Percentiles rank a stretch among this genome's conserved stretches.
phyloP scores from a whole-genome alignment of 1,140 invertebrate species.

The Drosophila leontia region DNA sequence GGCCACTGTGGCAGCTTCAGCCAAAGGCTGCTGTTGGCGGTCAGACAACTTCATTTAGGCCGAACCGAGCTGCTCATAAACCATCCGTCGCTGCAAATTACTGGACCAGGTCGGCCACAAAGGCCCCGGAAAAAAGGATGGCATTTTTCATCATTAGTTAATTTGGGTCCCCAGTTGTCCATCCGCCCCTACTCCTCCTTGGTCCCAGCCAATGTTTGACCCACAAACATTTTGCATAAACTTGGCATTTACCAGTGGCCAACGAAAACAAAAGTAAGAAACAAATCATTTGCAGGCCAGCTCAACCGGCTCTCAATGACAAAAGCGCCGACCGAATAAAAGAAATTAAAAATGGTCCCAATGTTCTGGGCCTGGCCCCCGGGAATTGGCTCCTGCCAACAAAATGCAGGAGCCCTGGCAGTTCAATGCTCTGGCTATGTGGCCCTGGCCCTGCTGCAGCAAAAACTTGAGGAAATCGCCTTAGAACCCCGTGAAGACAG shows the following conservation, averaged over 20 bases:
- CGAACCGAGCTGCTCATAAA: slow-evolving; percentile 32
- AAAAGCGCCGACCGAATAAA: slow-evolving; percentile 65
- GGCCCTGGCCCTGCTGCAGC: slow-evolving; percentile 35
- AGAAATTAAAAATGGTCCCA: slow-evolving; percentile 69
- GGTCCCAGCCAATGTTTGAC: neutral
- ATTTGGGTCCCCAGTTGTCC: slow-evolving; percentile 52
- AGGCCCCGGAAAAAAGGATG: neutral
- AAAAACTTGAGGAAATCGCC: slow-evolving; percentile 77
- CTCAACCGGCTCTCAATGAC: slow-evolving; percentile 47
- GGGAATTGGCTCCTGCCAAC: slow-evolving; percentile 63
- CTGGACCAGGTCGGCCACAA: slow-evolving; percentile 10
- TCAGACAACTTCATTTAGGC: slow-evolving; percentile 65
- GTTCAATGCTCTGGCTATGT: slow-evolving; percentile 68
- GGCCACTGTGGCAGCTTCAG: slow-evolving; percentile 4
- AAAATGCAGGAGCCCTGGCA: slow-evolving; percentile 47
- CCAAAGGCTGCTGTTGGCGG: slow-evolving; percentile 2
- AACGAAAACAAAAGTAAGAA: slow-evolving; percentile 72
- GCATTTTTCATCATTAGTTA: slow-evolving; percentile 78
- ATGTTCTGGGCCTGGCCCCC: slow-evolving; percentile 7
- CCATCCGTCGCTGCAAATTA: slow-evolving; percentile 62
- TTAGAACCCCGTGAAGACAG: slow-evolving; percentile 36
- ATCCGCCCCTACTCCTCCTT: neutral
- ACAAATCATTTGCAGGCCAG: slow-evolving; percentile 71
- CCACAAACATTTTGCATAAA: slow-evolving; percentile 68
- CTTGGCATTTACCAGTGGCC: slow-evolving; percentile 67